phyloP scores from a whole-genome alignment of 1,140 invertebrate species.

The Heliconius eleuchia region DNA sequence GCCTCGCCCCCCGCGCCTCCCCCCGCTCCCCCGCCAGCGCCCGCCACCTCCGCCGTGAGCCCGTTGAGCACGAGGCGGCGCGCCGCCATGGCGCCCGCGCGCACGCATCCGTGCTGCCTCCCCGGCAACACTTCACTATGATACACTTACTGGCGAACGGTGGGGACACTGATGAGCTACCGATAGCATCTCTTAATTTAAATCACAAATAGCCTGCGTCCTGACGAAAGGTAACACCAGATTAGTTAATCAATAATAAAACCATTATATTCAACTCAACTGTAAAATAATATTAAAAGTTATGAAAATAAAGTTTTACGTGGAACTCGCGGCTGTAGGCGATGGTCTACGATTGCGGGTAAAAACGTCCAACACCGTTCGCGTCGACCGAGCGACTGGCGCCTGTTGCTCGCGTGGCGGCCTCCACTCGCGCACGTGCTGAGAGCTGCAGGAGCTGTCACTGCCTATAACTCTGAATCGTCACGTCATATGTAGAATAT shows the following conservation, averaged over 20 bases:
- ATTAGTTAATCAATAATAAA: not conserved
- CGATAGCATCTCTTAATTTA: not conserved
- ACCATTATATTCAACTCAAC: too few relatives aligned
- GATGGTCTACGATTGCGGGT: not conserved
- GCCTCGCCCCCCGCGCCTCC: not conserved
- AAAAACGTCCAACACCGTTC: not conserved
- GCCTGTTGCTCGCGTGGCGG: not conserved
- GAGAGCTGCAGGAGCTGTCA: not conserved
- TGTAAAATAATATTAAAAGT: not conserved
- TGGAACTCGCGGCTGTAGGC: not conserved
- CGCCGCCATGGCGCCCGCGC: slow-evolving; percentile 53
- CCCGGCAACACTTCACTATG: not conserved
- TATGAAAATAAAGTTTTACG: not conserved
- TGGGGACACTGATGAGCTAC: not conserved
- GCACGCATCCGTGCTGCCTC: slow-evolving; percentile 35
- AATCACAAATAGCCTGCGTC: not conserved
- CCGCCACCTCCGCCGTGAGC: slow-evolving; percentile 64
- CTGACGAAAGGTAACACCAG: not conserved
- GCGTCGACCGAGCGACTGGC: not conserved
- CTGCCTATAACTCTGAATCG: too few relatives aligned
- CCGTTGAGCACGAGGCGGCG: slow-evolving; percentile 71
- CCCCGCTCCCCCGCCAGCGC: slow-evolving; percentile 15
- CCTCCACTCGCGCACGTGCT: not conserved
- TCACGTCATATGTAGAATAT: too few relatives aligned
- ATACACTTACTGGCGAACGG: not conserved